Conservation (phyloP, 2,888 invertebrate species). For the Meganola albula region DNA sequence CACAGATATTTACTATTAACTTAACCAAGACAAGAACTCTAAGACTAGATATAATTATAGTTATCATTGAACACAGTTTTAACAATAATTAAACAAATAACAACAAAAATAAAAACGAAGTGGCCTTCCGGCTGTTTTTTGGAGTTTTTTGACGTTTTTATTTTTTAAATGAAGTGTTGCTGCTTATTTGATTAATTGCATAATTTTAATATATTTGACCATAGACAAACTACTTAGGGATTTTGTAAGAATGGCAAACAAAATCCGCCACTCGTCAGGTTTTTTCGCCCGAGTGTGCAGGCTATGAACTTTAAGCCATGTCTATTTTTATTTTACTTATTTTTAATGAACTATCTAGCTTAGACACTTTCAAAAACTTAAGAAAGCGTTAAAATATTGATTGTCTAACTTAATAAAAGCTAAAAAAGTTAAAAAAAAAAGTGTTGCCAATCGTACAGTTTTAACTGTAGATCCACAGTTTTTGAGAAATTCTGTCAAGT, state of each 20-base stretch:
- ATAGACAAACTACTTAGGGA: slow-evolving; percentile 42
- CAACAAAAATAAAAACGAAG: slow-evolving; percentile 67
- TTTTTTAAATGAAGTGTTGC: slow-evolving; percentile 73
- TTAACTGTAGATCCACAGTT: too few relatives aligned
- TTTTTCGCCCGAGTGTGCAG: too few relatives aligned
- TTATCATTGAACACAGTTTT: slow-evolving; percentile 43
- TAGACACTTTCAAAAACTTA: too few relatives aligned
- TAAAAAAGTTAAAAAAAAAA: too few relatives aligned
- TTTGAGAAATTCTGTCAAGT: too few relatives aligned
- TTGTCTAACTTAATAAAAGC: too few relatives aligned
- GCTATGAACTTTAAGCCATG: too few relatives aligned
- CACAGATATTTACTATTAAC: slow-evolving; percentile 48
- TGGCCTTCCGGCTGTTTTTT: slow-evolving; percentile 67
- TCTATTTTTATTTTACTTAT: too few relatives aligned
- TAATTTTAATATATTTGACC: slow-evolving; percentile 51
- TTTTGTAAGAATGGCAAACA: background rate
- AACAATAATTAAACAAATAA: slow-evolving; percentile 62
- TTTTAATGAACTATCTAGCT: too few relatives aligned
- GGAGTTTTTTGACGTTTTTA: slow-evolving; percentile 69
- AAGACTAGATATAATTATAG: slow-evolving; percentile 67
- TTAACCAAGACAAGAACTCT: slow-evolving; percentile 36
- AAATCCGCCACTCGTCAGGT: background rate
- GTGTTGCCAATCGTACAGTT: too few relatives aligned
- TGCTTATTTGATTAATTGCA: slow-evolving; percentile 64
- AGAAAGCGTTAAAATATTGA: too few relatives aligned